Conservation (phyloP, 2,797 vertebrate species). For the Paguma larvata region DNA sequence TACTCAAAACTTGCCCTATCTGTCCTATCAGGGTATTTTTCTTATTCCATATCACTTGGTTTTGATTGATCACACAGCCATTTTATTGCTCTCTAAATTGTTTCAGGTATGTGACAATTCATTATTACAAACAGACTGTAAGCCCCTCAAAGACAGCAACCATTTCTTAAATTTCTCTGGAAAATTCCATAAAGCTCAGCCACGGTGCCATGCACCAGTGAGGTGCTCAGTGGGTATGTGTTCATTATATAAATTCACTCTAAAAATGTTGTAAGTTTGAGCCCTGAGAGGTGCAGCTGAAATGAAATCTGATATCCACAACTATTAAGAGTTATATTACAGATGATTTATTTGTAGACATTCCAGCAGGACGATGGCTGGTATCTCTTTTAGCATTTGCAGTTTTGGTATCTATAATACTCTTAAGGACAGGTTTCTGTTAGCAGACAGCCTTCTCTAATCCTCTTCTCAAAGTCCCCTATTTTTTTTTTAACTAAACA, state of each 20-base stretch:
- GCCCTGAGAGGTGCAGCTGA: slow-evolving; percentile 42
- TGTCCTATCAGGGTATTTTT: slow-evolving; percentile 16
- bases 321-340: slow-evolving; percentile 62
- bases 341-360: slow-evolving; percentile 64
- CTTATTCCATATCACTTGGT: background rate
- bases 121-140: slow-evolving; percentile 41
- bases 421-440: slow-evolving; percentile 34
- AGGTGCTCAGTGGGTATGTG: background rate
- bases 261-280: slow-evolving; percentile 63
- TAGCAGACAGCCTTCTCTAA: slow-evolving; percentile 37
- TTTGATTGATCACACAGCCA: slow-evolving; percentile 19
- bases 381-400: slow-evolving; percentile 50
- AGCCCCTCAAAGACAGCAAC: slow-evolving; percentile 44
- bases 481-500: slow-evolving; percentile 23
- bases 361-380: background rate
- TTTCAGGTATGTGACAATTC: slow-evolving; percentile 17
- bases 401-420: slow-evolving; percentile 37
- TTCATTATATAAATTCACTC: slow-evolving; percentile 23
- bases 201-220: background rate
- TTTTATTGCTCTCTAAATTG: slow-evolving; percentile 47
- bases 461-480: background rate
- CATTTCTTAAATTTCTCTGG: slow-evolving; percentile 25
- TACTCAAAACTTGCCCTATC: slow-evolving; percentile 35
- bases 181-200: slow-evolving; percentile 61
- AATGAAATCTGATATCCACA: slow-evolving; percentile 61